A percentile compares a stretch with the other conserved stretches of the same genome.
Evolutionary conservation across 2,888 invertebrate species (phyloP).

Genomic region (Hofmannophila pseudospretella): DNA sequence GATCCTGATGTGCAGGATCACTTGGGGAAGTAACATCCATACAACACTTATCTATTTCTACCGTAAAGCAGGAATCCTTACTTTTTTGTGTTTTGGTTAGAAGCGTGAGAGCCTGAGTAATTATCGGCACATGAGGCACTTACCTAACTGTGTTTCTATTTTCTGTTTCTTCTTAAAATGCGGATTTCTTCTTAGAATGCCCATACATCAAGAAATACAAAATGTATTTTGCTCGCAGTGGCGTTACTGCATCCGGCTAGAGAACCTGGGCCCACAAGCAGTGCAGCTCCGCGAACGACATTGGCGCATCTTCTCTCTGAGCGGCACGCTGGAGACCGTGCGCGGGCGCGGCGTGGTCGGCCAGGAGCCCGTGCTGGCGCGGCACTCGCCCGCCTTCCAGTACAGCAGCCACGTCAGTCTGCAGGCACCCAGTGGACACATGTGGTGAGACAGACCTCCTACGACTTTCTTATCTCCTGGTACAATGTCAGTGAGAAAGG

Average conservation of each 20-base stretch:
- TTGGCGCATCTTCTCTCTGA: slow-evolving; percentile 97
- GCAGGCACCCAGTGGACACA: slow-evolving; percentile 98
- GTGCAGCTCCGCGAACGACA: slow-evolving; percentile 97
- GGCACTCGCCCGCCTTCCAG: slow-evolving; percentile 95
- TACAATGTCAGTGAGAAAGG: no score
- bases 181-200: slow-evolving; percentile 4
- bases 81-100: no score
- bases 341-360: slow-evolving; percentile 98
- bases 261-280: slow-evolving; percentile 92
- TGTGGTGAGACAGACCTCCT: no score
- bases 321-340: slow-evolving; percentile 95
- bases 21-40: no score
- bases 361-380: slow-evolving; percentile 95
- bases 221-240: slow-evolving; percentile 79
- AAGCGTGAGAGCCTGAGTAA: no score
- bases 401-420: slow-evolving; percentile 98
- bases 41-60: no score
- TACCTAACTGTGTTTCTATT: no score
- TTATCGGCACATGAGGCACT: no score
- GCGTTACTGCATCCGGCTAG: slow-evolving; percentile 98
- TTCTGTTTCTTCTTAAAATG: no score
- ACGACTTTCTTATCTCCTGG: no score
- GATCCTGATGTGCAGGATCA: no score
- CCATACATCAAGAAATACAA: background rate
- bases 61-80: no score